phyloP scores from a whole-genome alignment of 2,888 invertebrate species.

The Ditylenchus weischeri region DNA sequence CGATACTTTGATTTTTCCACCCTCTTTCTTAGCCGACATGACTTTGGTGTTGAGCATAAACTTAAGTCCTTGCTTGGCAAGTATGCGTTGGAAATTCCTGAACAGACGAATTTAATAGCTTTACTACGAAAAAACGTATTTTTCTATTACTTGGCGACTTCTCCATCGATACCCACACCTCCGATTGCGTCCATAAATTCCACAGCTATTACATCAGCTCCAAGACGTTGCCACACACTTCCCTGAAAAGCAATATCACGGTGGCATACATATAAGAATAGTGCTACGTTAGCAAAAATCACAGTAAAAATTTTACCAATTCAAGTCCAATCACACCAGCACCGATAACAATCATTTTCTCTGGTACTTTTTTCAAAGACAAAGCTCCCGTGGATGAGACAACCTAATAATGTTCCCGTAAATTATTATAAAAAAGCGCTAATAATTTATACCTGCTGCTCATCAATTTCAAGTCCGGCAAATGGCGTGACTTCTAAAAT shows the following conservation, averaged over 20 bases:
- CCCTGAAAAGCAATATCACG: constrained; percentile 65
- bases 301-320: constrained; percentile 65
- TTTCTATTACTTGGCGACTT: constrained; percentile 73
- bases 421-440: background rate
- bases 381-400: constrained; percentile 96
- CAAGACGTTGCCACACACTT: constrained; percentile 89
- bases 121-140: background rate
- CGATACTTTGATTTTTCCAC: constrained; percentile 59
- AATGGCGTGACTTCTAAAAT: constrained; percentile 66
- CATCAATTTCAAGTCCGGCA: constrained; percentile 77
- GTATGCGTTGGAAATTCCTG: constrained; percentile 77
- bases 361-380: constrained; percentile 77
- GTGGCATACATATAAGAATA: too few relatives aligned
- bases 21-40: constrained; percentile 62
- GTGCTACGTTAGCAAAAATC: background rate
- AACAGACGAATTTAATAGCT: background rate
- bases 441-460: constrained; percentile 65
- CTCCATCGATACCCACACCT: constrained; percentile 88
- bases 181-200: constrained; percentile 88
- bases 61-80: constrained; percentile 78
- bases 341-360: constrained; percentile 90
- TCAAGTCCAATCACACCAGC: constrained; percentile 98
- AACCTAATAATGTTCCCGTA: constrained; percentile 64
- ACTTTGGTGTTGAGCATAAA: constrained; percentile 95
- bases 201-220: constrained; percentile 87